A percentile compares a stretch with the other conserved stretches of the same genome.
phyloP scores from a whole-genome alignment of 2,113 vertebrate species.

The Sminthopsis crassicaudata region DNA sequence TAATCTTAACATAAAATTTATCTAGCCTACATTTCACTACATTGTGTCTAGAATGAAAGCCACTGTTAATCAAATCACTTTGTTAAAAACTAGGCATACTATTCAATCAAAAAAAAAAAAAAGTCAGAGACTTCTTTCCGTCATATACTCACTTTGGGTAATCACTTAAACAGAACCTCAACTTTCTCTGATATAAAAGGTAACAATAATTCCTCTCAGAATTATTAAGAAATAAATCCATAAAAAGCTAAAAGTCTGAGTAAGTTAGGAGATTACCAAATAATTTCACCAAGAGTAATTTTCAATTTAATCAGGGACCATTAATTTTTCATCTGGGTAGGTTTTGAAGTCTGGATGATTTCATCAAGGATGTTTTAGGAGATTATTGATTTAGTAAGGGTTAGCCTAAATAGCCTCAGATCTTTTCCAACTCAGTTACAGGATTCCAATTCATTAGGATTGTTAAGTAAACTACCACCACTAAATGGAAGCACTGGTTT shows the following conservation, averaged over 20 bases:
- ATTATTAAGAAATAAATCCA: background rate
- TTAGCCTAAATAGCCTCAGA: background rate
- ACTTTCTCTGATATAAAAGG: background rate
- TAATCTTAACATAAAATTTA: background rate
- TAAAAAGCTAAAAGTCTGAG: background rate
- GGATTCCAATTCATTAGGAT: background rate
- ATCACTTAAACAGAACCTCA: background rate
- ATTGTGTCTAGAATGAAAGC: background rate
- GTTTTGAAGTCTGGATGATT: background rate
- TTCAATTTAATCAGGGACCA: background rate
- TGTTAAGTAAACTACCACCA: conserved; percentile 8
- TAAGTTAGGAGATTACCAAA: background rate
- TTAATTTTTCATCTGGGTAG: background rate
- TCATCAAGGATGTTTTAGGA: background rate
- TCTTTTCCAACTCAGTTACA: background rate
- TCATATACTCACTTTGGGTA: background rate
- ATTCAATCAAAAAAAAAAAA: background rate
- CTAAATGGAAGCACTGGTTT: background rate
- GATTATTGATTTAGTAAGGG: background rate
- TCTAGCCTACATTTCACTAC: background rate
- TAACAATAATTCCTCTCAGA: background rate
- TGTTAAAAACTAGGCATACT: background rate
- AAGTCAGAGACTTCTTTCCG: background rate
- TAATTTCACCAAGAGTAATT: background rate
- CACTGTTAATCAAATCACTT: background rate